These are phyloP conservation scores for Sturnira hondurensis DNA, from an alignment of 2,113 vertebrate species.

Conservation along the genomic window DNA sequence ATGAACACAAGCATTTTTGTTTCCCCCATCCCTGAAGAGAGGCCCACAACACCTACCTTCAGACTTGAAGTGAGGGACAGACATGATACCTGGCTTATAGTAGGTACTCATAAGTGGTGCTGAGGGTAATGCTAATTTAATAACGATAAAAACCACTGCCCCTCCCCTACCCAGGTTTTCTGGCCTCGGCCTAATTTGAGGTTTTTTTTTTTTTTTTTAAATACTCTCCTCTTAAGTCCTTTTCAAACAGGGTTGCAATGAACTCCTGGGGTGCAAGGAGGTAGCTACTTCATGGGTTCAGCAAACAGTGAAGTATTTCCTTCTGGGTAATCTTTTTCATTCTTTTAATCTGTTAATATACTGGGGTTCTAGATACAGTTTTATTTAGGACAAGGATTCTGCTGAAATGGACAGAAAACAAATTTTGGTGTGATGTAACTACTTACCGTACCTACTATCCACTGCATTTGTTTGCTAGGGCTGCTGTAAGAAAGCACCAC, in stretches of 20 bases:
- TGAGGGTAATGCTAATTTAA: background rate
- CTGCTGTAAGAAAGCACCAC: background rate
- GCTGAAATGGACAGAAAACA: background rate
- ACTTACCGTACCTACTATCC: background rate
- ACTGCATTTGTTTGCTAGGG: background rate
- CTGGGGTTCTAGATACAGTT: background rate
- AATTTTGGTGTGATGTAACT: background rate
- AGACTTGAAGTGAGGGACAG: background rate
- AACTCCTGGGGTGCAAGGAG: conserved; percentile 7
- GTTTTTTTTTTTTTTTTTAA: background rate
- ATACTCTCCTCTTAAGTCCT: background rate
- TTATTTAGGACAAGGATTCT: conserved; percentile 4
- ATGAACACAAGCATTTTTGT: background rate
- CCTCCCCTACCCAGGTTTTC: background rate
- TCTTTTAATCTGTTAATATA: conserved; percentile 26
- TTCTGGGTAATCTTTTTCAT: conserved; percentile 27
- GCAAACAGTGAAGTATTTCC: conserved; percentile 4
- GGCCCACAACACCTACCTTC: background rate
- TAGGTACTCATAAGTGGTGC: background rate
- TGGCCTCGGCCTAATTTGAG: background rate
- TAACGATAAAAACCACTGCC: background rate
- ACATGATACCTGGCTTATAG: background rate
- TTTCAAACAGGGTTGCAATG: conserved; percentile 12
- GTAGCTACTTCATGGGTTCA: background rate
- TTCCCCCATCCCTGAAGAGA: background rate